These are phyloP conservation scores for Ceratoteleas bidentatus DNA, from an alignment of 1,140 invertebrate genomes.

Conservation along the genomic window DNA sequence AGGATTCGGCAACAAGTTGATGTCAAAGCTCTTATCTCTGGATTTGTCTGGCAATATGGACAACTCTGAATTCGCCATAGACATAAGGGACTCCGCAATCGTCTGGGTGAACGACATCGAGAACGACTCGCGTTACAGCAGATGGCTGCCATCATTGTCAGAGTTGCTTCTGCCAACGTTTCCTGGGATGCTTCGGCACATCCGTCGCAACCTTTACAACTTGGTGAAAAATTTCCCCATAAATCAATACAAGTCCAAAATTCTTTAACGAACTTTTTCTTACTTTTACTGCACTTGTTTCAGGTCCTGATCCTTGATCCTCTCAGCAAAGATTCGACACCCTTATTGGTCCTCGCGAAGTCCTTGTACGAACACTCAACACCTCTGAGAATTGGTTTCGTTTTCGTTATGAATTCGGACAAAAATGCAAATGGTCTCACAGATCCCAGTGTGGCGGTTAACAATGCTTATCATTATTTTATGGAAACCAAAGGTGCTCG, in stretches of 20 bases:
- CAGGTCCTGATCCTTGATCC: conserved; percentile 94
- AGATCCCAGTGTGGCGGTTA: conserved; percentile 91
- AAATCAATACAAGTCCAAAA: neutral
- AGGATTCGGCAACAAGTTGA: conserved; percentile 82
- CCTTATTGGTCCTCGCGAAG: conserved; percentile 93
- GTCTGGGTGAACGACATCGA: conserved; percentile 98
- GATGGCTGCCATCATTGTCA: conserved; percentile 87
- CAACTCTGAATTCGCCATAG: conserved; percentile 92
- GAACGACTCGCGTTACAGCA: conserved; percentile 84
- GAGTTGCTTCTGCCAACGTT: conserved; percentile 97
- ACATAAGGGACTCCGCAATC: conserved; percentile 95
- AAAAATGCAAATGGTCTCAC: conserved; percentile 83
- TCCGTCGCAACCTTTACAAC: conserved; percentile 97
- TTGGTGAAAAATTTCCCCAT: too few species aligned
- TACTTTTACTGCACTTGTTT: conserved; percentile 1
- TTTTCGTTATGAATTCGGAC: conserved; percentile 89
- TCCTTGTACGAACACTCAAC: conserved; percentile 95
- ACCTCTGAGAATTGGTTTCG: conserved; percentile 93
- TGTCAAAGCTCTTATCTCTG: conserved; percentile 86
- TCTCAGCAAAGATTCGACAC: conserved; percentile 84
- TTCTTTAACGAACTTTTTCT: neutral
- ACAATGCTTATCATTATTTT: conserved; percentile 96
- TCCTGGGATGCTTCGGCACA: conserved; percentile 96
- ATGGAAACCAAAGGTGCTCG: conserved; percentile 87
- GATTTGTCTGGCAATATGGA: conserved; percentile 85